These are phyloP conservation scores for Gonioctena quinquepunctata DNA, from an alignment of 1,140 invertebrate genomes.

Conservation along the genomic window DNA sequence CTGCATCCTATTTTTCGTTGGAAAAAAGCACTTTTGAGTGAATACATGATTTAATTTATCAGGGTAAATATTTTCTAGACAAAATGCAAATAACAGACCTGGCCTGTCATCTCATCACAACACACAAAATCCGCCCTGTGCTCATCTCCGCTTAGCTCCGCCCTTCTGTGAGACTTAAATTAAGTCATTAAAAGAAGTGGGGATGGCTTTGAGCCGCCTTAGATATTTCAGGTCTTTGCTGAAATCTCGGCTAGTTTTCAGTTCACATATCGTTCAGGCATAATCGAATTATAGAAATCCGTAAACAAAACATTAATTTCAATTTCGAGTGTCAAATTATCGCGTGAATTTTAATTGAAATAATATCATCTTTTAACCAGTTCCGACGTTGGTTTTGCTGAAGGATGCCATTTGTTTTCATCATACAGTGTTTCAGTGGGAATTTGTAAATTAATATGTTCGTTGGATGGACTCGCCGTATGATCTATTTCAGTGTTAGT, in stretches of 20 bases:
- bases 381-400: background rate
- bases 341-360: slow-evolving; percentile 2
- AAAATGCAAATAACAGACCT: too few species aligned
- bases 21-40: too few species aligned
- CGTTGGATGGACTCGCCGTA: background rate
- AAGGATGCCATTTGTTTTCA: background rate
- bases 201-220: background rate
- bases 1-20: too few species aligned
- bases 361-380: slow-evolving; percentile 1
- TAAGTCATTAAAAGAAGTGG: slow-evolving; percentile 14
- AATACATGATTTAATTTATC: too few species aligned
- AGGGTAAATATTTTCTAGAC: too few species aligned
- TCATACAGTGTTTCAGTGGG: background rate
- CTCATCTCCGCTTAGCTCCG: background rate
- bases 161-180: slow-evolving; percentile 6
- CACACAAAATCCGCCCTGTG: background rate
- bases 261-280: background rate
- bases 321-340: slow-evolving; percentile 10
- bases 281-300: slow-evolving; percentile 19
- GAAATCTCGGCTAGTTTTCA: slow-evolving; percentile 23
- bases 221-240: slow-evolving; percentile 16
- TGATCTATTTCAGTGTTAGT: background rate
- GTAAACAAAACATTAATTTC: slow-evolving; percentile 26
- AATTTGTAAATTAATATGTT: background rate
- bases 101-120: too few species aligned